Conservation (phyloP, 23 tunicate species). For the Oikopleura dioica region DNA sequence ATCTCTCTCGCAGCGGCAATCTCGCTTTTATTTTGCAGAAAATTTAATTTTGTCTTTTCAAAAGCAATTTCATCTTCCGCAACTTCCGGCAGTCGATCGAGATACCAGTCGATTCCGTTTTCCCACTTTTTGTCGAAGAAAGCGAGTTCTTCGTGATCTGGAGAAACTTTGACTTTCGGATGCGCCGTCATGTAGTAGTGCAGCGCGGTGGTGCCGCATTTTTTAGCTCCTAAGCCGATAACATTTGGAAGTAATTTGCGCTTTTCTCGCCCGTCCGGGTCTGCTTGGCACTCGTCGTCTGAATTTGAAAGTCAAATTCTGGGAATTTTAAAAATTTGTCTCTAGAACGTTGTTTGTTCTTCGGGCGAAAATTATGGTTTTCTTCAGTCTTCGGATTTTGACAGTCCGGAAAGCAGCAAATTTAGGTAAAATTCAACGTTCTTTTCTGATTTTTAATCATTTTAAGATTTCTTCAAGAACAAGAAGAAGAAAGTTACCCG, state of each 20-base stretch:
- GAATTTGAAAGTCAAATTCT: background rate
- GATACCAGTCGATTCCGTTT: slow-evolving; percentile 5
- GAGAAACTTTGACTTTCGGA: slow-evolving; percentile 11
- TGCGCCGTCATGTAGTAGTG: slow-evolving; percentile 2
- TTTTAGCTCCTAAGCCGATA: slow-evolving; percentile 4
- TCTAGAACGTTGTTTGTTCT: background rate
- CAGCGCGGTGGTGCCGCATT: background rate
- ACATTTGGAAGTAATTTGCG: background rate
- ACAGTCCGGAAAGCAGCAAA: too few relatives aligned
- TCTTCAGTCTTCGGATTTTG: background rate
- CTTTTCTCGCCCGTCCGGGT: background rate
- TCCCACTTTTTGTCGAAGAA: slow-evolving; percentile 2
- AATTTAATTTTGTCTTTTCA: slow-evolving; percentile 7
- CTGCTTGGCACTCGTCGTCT: background rate
- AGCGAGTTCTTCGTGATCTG: slow-evolving; percentile 11
- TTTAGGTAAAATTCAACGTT: too few relatives aligned
- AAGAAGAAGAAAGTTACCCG: too few relatives aligned
- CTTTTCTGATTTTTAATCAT: too few relatives aligned
- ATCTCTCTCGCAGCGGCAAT: too few relatives aligned
- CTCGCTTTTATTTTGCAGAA: too few relatives aligned
- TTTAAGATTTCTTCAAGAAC: too few relatives aligned
- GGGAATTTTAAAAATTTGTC: background rate
- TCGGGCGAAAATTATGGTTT: background rate
- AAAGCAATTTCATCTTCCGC: slow-evolving; percentile 12
- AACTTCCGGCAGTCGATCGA: background rate